Percentiles rank a stretch among this genome's conserved stretches.
phyloP scores from a whole-genome alignment of 2,797 vertebrate species.

The Liasis olivaceus region DNA sequence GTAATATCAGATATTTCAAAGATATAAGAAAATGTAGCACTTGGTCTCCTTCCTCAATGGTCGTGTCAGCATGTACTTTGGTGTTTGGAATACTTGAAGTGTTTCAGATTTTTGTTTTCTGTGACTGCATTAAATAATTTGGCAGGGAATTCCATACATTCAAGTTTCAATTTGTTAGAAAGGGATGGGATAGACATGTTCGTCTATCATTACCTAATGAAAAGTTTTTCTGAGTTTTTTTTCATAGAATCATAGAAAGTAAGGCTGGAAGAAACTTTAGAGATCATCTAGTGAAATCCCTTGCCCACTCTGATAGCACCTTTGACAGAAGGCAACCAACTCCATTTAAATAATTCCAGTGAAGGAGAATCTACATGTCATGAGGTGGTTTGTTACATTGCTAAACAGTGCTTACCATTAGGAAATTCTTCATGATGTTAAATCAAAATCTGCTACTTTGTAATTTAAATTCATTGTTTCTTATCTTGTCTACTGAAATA shows the following conservation, averaged over 20 bases:
- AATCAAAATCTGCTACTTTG: neutral
- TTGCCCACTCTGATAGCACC: neutral
- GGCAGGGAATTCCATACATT: neutral
- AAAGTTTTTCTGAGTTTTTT: neutral
- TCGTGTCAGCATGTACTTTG: conserved; percentile 9
- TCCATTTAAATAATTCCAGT: neutral
- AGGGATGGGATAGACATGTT: neutral
- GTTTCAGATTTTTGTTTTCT: neutral
- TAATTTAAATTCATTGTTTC: neutral
- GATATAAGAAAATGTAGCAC: neutral
- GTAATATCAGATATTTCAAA: conserved; percentile 31
- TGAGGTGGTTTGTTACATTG: neutral
- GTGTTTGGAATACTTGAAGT: conserved; percentile 2
- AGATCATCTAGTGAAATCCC: neutral
- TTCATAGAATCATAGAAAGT: neutral
- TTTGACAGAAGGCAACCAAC: neutral
- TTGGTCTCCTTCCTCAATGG: conserved; percentile 18
- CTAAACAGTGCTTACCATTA: neutral
- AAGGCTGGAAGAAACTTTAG: neutral
- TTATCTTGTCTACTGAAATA: neutral
- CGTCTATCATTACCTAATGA: neutral
- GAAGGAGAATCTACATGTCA: neutral
- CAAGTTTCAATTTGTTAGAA: neutral
- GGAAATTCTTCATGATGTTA: neutral
- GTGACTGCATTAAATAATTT: neutral